Evolutionary conservation across 2,888 invertebrate species (phyloP), one percentile per base, ranked within the genome.

Genomic region (Apamea crenata): DNA sequence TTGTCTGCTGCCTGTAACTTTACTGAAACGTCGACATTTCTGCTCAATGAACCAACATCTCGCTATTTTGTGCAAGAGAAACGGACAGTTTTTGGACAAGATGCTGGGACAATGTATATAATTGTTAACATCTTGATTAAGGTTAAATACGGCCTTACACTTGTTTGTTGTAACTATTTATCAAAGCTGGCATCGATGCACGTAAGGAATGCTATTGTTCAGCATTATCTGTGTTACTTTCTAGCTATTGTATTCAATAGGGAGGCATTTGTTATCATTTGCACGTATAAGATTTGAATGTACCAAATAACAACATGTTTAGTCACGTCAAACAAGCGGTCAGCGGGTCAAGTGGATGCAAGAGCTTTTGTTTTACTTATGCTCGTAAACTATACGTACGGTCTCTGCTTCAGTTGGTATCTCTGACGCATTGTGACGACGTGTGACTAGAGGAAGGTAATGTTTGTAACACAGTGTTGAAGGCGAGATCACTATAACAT

Each of bases 361-460:
- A 75, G 85, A 89, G 87, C 88, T 88, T 86, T 83, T 80, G 73
- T 78, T 80, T 82, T 87, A 87, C 80, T 44, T 83, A 83, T 83
- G 88, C 84, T 80, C 81, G 86, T 86, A 89, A 83, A 90, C 88
- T 85, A 94, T 96, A 97, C 97, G 90, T 96, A 97, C 96, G 95
- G 93, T 93, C 94, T 95, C 89, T 96, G 96, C 93, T 96, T 96
- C 92, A 97, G 93, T 93, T 97, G 97, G 92, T 97, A 97, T 90
- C 96, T 93, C 93, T 97, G 96, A 91, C 96, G 96, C 96, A 97
- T 97, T 86, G 85, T 94, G 93, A 81, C 77, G 88, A 81, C 69
- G 85, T 84, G 80, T 92, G 90, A 91, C 90, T 92, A 93, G 88
- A 90, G 80, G 81, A 89, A 82, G 82, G 72, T 90, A 88, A 89